Percentiles rank a stretch among this genome's conserved stretches.
These are phyloP conservation scores for Ciconia nigra DNA, from an alignment of 2,797 vertebrate genomes.

Conservation along the genomic window DNA sequence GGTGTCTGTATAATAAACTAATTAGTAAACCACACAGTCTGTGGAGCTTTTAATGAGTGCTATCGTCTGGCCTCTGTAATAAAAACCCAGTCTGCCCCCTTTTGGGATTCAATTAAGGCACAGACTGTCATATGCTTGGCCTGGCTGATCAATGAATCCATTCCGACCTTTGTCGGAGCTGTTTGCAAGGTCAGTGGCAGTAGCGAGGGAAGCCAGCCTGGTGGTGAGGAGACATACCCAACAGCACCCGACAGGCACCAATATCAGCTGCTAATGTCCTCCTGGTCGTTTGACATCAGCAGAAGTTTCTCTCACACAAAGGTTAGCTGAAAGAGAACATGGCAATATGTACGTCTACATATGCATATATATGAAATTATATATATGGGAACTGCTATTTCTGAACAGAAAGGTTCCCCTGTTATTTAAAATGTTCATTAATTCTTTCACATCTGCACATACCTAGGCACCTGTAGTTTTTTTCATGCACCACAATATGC, in stretches of 20 bases:
- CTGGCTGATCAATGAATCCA: constrained; percentile 88
- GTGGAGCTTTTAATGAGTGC: constrained; percentile 86
- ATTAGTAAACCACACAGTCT: constrained; percentile 88
- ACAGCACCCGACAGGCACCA: constrained; percentile 80
- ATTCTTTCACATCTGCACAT: constrained; percentile 54
- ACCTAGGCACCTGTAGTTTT: background rate
- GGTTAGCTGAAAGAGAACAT: constrained; percentile 79
- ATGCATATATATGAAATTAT: background rate
- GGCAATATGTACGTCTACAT: background rate
- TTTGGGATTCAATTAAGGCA: constrained; percentile 88
- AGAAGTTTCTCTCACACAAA: constrained; percentile 87
- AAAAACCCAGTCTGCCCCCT: constrained; percentile 82
- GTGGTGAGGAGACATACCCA: constrained; percentile 75
- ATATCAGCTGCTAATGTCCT: constrained; percentile 86
- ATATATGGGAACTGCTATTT: background rate
- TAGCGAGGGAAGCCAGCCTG: constrained; percentile 60
- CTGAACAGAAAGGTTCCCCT: constrained; percentile 27
- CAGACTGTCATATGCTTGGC: constrained; percentile 85
- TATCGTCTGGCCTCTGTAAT: constrained; percentile 86
- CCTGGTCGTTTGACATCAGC: constrained; percentile 88
- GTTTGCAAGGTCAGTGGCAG: constrained; percentile 81
- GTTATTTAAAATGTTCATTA: constrained; percentile 66
- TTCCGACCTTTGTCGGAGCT: constrained; percentile 79
- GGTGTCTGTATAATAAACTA: constrained; percentile 93
- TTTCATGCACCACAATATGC: constrained; percentile 12